A percentile compares a stretch with the other conserved stretches of the same genome.
These are phyloP conservation scores for Lepus oiostolus DNA, from an alignment of 2,797 vertebrate genomes.

Conservation along the genomic window DNA sequence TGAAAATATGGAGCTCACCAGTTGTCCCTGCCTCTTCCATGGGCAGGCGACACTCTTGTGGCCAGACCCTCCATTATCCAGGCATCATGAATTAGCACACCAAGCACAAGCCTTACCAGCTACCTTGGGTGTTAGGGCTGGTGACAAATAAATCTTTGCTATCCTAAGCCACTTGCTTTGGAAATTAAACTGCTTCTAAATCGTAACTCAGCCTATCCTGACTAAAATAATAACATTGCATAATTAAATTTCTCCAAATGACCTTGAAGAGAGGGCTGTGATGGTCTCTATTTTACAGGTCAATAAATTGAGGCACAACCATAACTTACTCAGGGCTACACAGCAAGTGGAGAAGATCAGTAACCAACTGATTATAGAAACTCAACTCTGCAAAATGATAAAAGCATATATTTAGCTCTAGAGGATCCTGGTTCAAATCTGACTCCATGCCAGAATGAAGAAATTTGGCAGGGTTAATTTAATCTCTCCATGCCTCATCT, in stretches of 20 bases:
- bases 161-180: background rate
- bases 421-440: background rate
- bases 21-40: rapidly evolving
- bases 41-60: rapidly evolving
- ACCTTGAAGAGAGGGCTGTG: background rate
- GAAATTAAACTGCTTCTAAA: background rate
- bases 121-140: background rate
- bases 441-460: background rate
- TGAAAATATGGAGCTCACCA: background rate
- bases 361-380: background rate
- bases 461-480: background rate
- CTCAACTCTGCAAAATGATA: background rate
- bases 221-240: background rate
- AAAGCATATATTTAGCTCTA: background rate
- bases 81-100: background rate
- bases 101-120: background rate
- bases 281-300: background rate
- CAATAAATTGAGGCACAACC: background rate
- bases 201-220: background rate
- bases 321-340: background rate
- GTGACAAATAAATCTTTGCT: background rate
- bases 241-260: background rate
- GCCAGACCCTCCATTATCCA: background rate
- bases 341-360: background rate
- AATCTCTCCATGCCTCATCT: no score